Base-by-base conservation (phyloP, 2,888 invertebrate genomes). In the Trissoscelio sp. region DNA sequence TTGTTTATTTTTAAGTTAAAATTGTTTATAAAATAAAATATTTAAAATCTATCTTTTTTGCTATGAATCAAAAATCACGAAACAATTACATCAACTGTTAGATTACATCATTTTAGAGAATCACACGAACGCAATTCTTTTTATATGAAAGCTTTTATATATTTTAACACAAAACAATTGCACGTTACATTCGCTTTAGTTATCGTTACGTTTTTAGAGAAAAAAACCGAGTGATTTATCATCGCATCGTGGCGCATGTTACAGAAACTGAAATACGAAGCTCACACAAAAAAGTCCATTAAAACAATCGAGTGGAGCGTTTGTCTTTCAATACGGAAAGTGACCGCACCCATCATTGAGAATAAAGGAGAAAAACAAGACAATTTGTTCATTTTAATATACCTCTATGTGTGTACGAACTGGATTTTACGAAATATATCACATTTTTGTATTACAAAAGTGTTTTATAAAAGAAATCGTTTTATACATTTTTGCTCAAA, bases 361-460 rank as follows among this genome's bases (percentile, higher is more conserved):
- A 66, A 37, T 58, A 60, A 72, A 58, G 60, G 11, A 81, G 37
- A 46, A 75, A 80, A 67, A 70, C 46, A 31, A 57, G 53, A 64
- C 22, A 67, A 73, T 73, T 81, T 57, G 22, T 70, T 48, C 53
- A 48, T 18, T 75, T 80, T 31, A 42, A 44, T 70, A 28, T 58
- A 12, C 22, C 72, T 58, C 70, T 84, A 82, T 83, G 84, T 81
- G 81, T 81, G 74, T 82, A 78, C 69, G 80, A 85, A 82, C 24
- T 51, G 51, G 31, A 58, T 39, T 20, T 67, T 3, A 46, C 70
- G 82, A 55, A 48, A 48, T 53, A 1, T 31, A 9, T 7, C 31
- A 31, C 31, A 31, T 31, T 31, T 31, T 31, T 31, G 9, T 31
- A 31, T 31, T 3, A 31, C 9, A 2, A 3, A 31, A n/a, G n/a